Conservation (phyloP, 1,140 invertebrate species). For the Gryllus bimaculatus region DNA sequence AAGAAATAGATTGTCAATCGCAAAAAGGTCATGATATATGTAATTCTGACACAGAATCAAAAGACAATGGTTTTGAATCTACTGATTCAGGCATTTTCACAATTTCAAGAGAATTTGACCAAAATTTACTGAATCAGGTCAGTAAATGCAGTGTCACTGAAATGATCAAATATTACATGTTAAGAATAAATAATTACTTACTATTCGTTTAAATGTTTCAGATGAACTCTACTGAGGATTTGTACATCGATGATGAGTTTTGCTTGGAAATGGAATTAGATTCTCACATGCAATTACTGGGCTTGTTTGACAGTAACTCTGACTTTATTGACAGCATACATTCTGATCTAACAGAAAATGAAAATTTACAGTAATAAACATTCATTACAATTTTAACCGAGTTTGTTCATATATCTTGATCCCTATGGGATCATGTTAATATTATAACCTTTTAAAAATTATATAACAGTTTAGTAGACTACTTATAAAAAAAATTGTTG, state of each 20-base stretch:
- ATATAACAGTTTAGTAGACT: no score
- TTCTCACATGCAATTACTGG: background rate
- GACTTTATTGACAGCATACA: background rate
- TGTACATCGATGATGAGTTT: background rate
- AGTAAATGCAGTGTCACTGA: background rate
- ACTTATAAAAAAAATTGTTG: no score
- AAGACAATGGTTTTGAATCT: background rate
- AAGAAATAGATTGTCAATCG: no score
- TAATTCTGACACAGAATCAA: background rate
- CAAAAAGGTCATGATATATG: no score
- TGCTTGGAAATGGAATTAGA: background rate
- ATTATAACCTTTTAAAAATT: no score
- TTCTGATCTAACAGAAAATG: constrained; percentile 30
- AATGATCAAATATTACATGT: background rate
- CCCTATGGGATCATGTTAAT: no score
- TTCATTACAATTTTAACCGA: no score
- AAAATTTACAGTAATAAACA: no score
- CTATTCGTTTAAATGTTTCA: background rate
- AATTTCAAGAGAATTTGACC: background rate
- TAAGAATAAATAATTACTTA: background rate
- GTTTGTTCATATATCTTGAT: no score
- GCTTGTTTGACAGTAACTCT: background rate
- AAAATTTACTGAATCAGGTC: background rate
- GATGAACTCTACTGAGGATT: background rate
- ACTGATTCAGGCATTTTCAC: background rate